Evolutionary conservation across 2,113 vertebrate genomes (phyloP).

Genomic region (Polypterus bichir): DNA sequence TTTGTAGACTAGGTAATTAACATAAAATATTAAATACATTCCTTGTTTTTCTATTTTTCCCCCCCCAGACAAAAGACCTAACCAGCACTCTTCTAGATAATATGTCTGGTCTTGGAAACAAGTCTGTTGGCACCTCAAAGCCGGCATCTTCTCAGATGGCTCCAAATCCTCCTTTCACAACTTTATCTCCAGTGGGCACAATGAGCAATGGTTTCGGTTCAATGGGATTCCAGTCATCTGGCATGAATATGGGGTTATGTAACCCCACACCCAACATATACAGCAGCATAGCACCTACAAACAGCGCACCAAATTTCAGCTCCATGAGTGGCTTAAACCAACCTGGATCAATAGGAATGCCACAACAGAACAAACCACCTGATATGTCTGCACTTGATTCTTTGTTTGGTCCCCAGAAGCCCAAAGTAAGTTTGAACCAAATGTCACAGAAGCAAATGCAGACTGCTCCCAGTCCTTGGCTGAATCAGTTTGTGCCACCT

Average conservation of each 20-base stretch:
- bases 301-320: slow-evolving; percentile 66
- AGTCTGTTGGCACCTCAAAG: slow-evolving; percentile 57
- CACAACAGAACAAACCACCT: slow-evolving; percentile 53
- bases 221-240: slow-evolving; percentile 65
- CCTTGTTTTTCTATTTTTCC: slow-evolving; percentile 19
- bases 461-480: slow-evolving; percentile 59
- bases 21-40: background rate
- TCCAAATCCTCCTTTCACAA: slow-evolving; percentile 53
- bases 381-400: slow-evolving; percentile 82
- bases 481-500: slow-evolving; percentile 65
- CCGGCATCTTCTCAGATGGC: slow-evolving; percentile 39
- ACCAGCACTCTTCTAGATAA: slow-evolving; percentile 82
- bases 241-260: slow-evolving; percentile 55
- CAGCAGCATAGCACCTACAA: slow-evolving; percentile 53
- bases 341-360: slow-evolving; percentile 26
- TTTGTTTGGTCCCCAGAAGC: slow-evolving; percentile 78
- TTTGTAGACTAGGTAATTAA: background rate
- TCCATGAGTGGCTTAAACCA: slow-evolving; percentile 45
- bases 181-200: slow-evolving; percentile 42
- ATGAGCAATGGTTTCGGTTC: slow-evolving; percentile 69
- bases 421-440: slow-evolving; percentile 90
- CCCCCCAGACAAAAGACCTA: slow-evolving; percentile 84
- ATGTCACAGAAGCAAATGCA: slow-evolving; percentile 57
- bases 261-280: slow-evolving; percentile 61
- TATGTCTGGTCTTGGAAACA: slow-evolving; percentile 67